Evolutionary conservation across 2,113 vertebrate species (phyloP).

Genomic region (Callaeas wilsoni): DNA sequence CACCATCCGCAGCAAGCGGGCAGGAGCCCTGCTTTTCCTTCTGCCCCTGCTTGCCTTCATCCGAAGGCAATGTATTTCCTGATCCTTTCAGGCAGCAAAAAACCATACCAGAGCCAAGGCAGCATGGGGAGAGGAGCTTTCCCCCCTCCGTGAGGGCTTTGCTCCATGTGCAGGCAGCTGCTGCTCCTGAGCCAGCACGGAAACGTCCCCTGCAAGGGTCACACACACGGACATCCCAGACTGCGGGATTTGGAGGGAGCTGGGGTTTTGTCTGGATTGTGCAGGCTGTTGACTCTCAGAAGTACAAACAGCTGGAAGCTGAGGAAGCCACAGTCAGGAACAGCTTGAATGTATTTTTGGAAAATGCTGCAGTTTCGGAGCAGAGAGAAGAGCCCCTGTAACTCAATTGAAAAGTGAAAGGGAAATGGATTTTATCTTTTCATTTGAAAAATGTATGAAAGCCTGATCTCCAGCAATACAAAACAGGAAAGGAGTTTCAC

Average conservation of each 20-base stretch:
- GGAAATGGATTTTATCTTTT: not conserved
- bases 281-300: not conserved
- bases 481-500: not conserved
- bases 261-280: not conserved
- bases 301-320: not conserved
- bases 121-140: accelerated
- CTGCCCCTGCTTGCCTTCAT: not conserved
- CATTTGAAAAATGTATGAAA: not conserved
- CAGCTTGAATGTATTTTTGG: not conserved
- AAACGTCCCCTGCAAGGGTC: not conserved
- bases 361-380: not conserved
- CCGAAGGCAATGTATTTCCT: not conserved
- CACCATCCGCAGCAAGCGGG: accelerated
- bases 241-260: accelerated
- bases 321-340: not conserved
- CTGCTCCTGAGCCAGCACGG: not conserved
- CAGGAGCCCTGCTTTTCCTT: not conserved
- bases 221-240: not conserved
- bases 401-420: not conserved
- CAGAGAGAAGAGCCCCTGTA: not conserved
- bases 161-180: not conserved
- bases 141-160: not conserved
- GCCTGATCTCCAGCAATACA: not conserved
- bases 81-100: not conserved
- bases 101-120: accelerated